phyloP scores from a whole-genome alignment of 1,140 invertebrate species.

The Neuroterus valhalla region DNA sequence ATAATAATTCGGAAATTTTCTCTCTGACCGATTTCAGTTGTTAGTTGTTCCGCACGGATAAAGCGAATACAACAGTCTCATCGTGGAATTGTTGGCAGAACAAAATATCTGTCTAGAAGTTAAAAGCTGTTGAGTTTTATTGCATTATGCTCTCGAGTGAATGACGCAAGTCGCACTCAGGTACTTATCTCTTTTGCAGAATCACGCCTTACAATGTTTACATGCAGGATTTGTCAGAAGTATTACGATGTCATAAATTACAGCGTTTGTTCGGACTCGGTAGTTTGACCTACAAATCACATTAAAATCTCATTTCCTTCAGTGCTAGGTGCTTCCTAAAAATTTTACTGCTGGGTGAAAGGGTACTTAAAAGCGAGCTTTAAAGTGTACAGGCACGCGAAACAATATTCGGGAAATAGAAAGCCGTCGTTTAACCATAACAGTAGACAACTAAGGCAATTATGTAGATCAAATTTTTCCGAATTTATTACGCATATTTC shows the following conservation, averaged over 20 bases:
- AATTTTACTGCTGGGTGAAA: not conserved
- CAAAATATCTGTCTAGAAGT: not conserved
- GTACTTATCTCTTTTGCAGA: constrained; percentile 8
- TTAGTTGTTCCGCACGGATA: not conserved
- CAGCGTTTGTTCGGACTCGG: not conserved
- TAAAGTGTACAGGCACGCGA: not conserved
- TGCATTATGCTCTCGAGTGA: not conserved
- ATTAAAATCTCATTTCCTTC: constrained; percentile 13
- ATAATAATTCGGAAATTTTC: not conserved
- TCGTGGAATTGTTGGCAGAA: constrained; percentile 2
- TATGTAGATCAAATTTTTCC: not conserved
- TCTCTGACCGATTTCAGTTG: too few species aligned
- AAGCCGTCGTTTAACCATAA: not conserved
- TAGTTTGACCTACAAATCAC: constrained; percentile 2
- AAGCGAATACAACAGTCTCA: not conserved
- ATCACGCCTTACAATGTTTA: constrained; percentile 15
- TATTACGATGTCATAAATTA: constrained; percentile 11
- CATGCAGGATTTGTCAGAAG: constrained; percentile 9
- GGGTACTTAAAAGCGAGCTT: not conserved
- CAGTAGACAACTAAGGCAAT: not conserved
- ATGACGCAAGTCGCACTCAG: constrained; percentile 4
- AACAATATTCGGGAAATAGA: not conserved
- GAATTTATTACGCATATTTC: too few species aligned
- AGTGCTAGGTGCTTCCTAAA: not conserved
- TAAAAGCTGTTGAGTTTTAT: constrained; percentile 3